Evolutionary conservation across 1,140 invertebrate species (phyloP).

Genomic region (Papilio glaucus): DNA sequence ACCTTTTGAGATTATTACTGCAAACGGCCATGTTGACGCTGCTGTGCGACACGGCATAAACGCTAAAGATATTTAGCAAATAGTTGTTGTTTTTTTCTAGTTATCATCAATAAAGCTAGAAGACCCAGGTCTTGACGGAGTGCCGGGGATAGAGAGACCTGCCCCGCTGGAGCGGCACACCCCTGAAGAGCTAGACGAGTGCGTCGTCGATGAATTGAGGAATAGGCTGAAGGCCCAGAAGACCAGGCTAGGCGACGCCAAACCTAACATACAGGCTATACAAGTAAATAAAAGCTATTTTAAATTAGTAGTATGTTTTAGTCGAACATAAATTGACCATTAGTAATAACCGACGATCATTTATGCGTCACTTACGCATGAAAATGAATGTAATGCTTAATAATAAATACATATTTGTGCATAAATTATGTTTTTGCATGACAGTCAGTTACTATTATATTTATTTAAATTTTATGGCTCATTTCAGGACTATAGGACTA

Average conservation of each 20-base stretch:
- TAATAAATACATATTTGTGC: slow-evolving; percentile 4
- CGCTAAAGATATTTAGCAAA: too few species aligned
- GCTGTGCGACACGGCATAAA: too few species aligned
- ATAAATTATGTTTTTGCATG: too few species aligned
- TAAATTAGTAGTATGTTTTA: background rate
- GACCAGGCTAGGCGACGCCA: slow-evolving; percentile 87
- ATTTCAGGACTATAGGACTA: slow-evolving; percentile 86
- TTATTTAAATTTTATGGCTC: slow-evolving; percentile 24
- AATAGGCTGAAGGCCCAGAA: slow-evolving; percentile 87
- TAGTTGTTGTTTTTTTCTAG: slow-evolving; percentile 63
- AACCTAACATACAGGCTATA: slow-evolving; percentile 92
- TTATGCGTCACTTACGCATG: too few species aligned
- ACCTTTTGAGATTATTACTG: too few species aligned
- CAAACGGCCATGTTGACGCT: too few species aligned
- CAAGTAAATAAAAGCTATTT: slow-evolving; percentile 83
- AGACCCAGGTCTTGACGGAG: slow-evolving; percentile 80
- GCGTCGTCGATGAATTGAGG: slow-evolving; percentile 85
- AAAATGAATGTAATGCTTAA: too few species aligned
- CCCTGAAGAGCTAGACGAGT: slow-evolving; percentile 88
- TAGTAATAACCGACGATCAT: too few species aligned
- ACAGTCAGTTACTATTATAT: too few species aligned
- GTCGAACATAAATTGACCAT: too few species aligned
- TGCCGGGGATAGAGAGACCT: slow-evolving; percentile 75
- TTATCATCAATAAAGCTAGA: slow-evolving; percentile 88
- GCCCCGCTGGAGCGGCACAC: slow-evolving; percentile 84